Evolutionary conservation across 1,140 invertebrate genomes (phyloP).

Genomic region (Adoxophyes honmai): DNA sequence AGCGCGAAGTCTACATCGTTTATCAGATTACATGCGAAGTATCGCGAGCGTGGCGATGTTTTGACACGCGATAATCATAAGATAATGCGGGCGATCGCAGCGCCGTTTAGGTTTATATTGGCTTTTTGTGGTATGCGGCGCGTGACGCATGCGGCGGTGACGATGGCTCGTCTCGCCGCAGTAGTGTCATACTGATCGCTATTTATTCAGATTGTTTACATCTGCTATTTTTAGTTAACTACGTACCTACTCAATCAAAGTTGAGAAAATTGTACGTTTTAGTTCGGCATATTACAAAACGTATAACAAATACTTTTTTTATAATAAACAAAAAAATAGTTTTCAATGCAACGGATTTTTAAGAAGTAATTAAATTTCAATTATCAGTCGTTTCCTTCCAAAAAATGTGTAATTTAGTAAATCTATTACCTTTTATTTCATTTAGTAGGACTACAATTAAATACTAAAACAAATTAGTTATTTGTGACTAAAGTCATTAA

Average conservation of each 20-base stretch:
- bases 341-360: too few relatives aligned
- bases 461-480: too few relatives aligned
- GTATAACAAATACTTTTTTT: too few relatives aligned
- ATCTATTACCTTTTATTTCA: too few relatives aligned
- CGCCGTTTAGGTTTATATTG: constrained; percentile 74
- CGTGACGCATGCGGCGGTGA: constrained; percentile 51
- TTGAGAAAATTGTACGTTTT: too few relatives aligned
- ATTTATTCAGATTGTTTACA: constrained; percentile 15
- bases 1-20: constrained; percentile 74
- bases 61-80: constrained; percentile 78
- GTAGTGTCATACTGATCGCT: constrained; percentile 13
- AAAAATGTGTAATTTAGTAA: too few relatives aligned
- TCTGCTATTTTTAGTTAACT: not conserved
- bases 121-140: constrained; percentile 65
- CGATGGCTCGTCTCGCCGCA: constrained; percentile 20
- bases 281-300: too few relatives aligned
- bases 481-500: too few relatives aligned
- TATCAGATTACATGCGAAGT: constrained; percentile 77
- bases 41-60: constrained; percentile 77
- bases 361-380: too few relatives aligned
- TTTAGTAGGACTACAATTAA: too few relatives aligned
- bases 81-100: constrained; percentile 74
- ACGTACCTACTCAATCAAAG: not conserved
- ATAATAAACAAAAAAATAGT: too few relatives aligned
- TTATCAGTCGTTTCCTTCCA: too few relatives aligned